Percentiles rank a stretch among this genome's conserved stretches.
These are phyloP conservation scores for Bradysia coprophila DNA, from an alignment of 1,140 invertebrate genomes.

Conservation along the genomic window DNA sequence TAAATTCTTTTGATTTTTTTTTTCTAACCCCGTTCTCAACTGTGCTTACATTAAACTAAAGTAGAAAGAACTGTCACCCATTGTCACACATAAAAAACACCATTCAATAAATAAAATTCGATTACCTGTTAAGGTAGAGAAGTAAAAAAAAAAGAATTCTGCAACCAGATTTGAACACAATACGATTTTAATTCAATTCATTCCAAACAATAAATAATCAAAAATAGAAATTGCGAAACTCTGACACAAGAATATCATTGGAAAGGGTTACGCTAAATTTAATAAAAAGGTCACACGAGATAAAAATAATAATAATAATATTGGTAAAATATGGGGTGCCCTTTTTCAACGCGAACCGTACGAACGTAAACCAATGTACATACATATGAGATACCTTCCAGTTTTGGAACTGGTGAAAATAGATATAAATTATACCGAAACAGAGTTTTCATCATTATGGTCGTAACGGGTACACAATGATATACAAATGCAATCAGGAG, in stretches of 20 bases:
- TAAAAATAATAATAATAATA: no score
- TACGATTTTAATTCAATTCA: neutral
- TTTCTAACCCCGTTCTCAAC: no score
- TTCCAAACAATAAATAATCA: neutral
- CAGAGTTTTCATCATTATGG: neutral
- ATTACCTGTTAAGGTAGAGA: neutral
- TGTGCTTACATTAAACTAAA: no score
- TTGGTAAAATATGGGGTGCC: neutral
- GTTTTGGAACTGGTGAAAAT: no score
- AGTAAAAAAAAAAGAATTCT: no score
- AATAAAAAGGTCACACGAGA: neutral
- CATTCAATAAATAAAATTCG: no score
- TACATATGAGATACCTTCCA: neutral
- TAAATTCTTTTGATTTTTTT: no score
- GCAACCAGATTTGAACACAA: neutral
- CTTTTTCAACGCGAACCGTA: neutral
- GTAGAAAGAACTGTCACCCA: no score
- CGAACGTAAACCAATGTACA: neutral
- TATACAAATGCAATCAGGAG: neutral
- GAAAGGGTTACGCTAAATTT: neutral
- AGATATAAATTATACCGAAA: neutral
- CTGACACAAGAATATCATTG: neutral
- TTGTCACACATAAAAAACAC: no score
- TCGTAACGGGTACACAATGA: no score
- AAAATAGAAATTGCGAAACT: neutral